Evolutionary conservation across 2,888 invertebrate species (phyloP).

Genomic region (Patella ulyssiponensis): DNA sequence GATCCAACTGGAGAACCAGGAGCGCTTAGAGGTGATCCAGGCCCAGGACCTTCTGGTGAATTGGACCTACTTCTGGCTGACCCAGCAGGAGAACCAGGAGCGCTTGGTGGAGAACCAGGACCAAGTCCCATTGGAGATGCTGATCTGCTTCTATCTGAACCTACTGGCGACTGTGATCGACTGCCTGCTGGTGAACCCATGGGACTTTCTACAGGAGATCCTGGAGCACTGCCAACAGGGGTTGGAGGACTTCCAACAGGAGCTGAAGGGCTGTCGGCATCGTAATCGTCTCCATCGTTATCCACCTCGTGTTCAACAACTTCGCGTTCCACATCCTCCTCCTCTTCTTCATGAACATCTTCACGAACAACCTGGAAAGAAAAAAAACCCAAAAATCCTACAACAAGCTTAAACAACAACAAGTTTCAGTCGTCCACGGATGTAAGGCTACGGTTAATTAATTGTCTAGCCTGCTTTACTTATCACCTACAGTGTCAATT

Average conservation of each 20-base stretch:
- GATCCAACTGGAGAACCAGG: conserved; percentile 25
- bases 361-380: not conserved
- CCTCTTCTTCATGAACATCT: conserved; percentile 17
- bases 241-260: conserved; percentile 30
- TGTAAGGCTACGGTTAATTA: too few species aligned
- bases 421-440: too few species aligned
- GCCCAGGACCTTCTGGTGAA: conserved; percentile 25
- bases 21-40: conserved; percentile 18
- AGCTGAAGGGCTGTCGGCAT: conserved; percentile 26
- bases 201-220: conserved; percentile 28
- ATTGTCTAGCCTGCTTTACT: too few species aligned
- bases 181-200: conserved; percentile 24
- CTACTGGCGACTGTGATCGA: conserved; percentile 30
- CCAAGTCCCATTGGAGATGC: conserved; percentile 39
- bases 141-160: conserved; percentile 28
- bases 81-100: conserved; percentile 22
- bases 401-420: too few species aligned
- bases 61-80: conserved; percentile 26
- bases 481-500: too few species aligned
- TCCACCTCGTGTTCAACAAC: conserved; percentile 40
- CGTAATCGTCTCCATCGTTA: conserved; percentile 33
- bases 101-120: conserved; percentile 41
- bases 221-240: conserved; percentile 31
- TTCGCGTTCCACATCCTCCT: conserved; percentile 35
- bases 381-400: not conserved